Evolutionary conservation across 2,797 vertebrate species (phyloP).

Genomic region (Mergus octosetaceus): DNA sequence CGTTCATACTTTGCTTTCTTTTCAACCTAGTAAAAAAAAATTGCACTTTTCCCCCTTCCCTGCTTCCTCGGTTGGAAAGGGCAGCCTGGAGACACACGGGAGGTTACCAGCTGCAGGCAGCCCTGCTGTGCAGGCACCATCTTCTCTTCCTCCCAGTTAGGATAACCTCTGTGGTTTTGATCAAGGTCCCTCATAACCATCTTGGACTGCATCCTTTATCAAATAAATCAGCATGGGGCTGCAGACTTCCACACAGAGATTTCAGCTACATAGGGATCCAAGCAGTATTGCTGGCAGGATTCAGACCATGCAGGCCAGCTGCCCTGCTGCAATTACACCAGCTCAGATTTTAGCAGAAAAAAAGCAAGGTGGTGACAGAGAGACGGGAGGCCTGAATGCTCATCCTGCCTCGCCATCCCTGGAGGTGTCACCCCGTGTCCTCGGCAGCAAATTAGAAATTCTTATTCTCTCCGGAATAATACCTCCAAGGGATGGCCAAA

Average conservation of each 20-base stretch:
- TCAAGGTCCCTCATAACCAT: neutral
- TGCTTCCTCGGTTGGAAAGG: neutral
- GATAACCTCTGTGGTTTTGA: neutral
- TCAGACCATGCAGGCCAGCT: fast-evolving
- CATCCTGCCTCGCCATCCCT: neutral
- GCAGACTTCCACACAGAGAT: neutral
- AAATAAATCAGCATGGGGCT: neutral
- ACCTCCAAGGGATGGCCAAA: neutral
- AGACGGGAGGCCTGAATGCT: neutral
- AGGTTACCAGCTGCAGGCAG: neutral
- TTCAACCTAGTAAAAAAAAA: neutral
- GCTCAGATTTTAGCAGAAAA: neutral
- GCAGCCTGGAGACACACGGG: neutral
- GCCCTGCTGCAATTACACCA: neutral
- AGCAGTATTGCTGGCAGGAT: fast-evolving
- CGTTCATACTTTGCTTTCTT: slow-evolving; percentile 70
- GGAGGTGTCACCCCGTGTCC: neutral
- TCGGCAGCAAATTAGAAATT: neutral
- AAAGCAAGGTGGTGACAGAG: neutral
- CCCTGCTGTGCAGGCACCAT: neutral
- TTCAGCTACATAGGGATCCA: neutral
- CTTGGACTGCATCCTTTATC: neutral
- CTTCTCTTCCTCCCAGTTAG: neutral
- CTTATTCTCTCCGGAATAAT: neutral
- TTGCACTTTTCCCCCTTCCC: neutral